phyloP scores from a whole-genome alignment of 2,888 invertebrate genomes.

The Zhengitettix transpicula region DNA sequence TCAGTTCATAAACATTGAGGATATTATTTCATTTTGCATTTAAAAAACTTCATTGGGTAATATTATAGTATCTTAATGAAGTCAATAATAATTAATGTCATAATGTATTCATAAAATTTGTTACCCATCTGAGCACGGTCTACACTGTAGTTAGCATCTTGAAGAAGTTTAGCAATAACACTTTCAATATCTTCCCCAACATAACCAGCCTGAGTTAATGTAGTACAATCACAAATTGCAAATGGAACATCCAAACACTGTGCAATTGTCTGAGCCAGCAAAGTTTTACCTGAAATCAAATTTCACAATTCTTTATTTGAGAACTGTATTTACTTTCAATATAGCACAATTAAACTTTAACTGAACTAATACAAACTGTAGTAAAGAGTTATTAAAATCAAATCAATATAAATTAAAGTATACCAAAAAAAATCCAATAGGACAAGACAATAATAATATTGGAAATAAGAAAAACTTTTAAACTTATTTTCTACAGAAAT shows the following conservation, averaged over 20 bases:
- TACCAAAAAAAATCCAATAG: not conserved
- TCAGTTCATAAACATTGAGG: too few relatives aligned
- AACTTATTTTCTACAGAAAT: too few relatives aligned
- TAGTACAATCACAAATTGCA: slow-evolving; percentile 97
- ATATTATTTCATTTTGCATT: not conserved
- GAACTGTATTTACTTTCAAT: not conserved
- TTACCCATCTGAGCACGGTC: slow-evolving; percentile 83
- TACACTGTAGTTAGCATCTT: slow-evolving; percentile 94
- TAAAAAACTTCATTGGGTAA: not conserved
- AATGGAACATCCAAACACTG: slow-evolving; percentile 96
- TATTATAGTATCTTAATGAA: too few relatives aligned
- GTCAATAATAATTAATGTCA: too few relatives aligned
- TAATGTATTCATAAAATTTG: not conserved
- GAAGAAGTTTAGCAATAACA: slow-evolving; percentile 87
- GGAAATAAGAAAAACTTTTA: too few relatives aligned
- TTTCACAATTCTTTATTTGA: not conserved
- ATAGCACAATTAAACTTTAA: not conserved
- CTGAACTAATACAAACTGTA: not conserved
- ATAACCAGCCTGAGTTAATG: slow-evolving; percentile 89
- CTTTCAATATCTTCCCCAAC: slow-evolving; percentile 99
- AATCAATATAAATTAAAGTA: not conserved
- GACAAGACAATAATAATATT: too few relatives aligned
- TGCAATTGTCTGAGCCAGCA: slow-evolving; percentile 93
- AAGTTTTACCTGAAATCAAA: slow-evolving; percentile 64
- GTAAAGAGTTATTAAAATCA: not conserved